Percentiles rank a stretch among this genome's conserved stretches.
Evolutionary conservation across 2,113 vertebrate species (phyloP).

Genomic region (Boleophthalmus pectinirostris): DNA sequence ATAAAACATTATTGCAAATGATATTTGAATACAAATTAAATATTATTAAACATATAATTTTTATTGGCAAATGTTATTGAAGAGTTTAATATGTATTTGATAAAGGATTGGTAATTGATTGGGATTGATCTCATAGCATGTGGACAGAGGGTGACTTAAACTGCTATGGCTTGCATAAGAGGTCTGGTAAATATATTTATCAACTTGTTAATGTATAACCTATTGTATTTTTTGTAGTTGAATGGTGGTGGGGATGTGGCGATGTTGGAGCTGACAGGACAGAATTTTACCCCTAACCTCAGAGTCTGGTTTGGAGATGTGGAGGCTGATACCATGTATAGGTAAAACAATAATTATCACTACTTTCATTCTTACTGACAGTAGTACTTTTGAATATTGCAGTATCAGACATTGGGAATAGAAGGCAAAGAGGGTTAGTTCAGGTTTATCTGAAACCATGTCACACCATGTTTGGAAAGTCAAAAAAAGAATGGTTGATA

Average conservation of each 20-base stretch:
- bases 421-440: too few relatives aligned
- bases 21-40: not conserved
- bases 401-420: too few relatives aligned
- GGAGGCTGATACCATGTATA: conserved; percentile 98
- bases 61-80: not conserved
- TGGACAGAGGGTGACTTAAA: not conserved
- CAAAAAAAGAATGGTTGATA: not conserved
- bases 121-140: not conserved
- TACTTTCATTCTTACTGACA: not conserved
- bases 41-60: too few relatives aligned
- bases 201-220: not conserved
- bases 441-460: too few relatives aligned
- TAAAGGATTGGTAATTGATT: not conserved
- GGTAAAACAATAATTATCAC: conserved; percentile 64
- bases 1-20: not conserved
- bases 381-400: too few relatives aligned
- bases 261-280: conserved; percentile 97
- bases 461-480: too few relatives aligned
- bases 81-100: not conserved
- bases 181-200: not conserved
- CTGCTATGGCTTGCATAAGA: not conserved
- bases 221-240: conserved; percentile 73
- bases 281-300: conserved; percentile 96
- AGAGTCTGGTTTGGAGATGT: conserved; percentile 98
- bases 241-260: conserved; percentile 96